Base-by-base conservation (phyloP, 2,113 vertebrate genomes). In the Cavia porcellus region DNA sequence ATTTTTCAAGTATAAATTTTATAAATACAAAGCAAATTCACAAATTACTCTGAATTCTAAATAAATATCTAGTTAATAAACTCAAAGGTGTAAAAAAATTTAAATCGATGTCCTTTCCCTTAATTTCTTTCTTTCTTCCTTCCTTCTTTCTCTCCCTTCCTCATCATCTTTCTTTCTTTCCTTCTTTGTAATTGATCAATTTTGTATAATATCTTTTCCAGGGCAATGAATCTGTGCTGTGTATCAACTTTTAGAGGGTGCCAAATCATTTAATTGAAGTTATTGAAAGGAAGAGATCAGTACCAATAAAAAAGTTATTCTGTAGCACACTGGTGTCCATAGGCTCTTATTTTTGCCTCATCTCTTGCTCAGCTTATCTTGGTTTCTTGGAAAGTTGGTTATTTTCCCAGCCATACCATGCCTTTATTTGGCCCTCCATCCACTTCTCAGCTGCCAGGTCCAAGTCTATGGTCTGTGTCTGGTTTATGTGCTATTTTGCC, bases 241-340 rank as follows among this genome's bases (percentile, higher is more conserved):
- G 7, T 64, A 32, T 72, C 72, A 66, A 89, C 81, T 75, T 95
- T 50, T 75, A 7, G 32, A 91, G 88, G 11, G 15, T 88, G 25
- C 30, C 38, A 89, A 93, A 30, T 45, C 12, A n/a, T 62, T 85
- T 75, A 94, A 95, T 47, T 66, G 45, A 90, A 93, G 88, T 74
- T 61, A 47, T 75, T 55, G 38, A 61, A 88, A 92, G 87, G 38
- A 81, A 92, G 80, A 20, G 64, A 66, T 90, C 19, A 52, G 62
- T 38, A 55, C 57, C 72, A 87, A 24, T 32, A 66, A 47, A 62
- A 90, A 92, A 22, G 42, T 30, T 92, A 28, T 19, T 89, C 35
- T 90, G 32, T 0, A 5, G 61, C 22, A 57, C 32, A 15, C 17
- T 83, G 32, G 35, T 72, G 57, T 42, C 72, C 85, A 25, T 61